Evolutionary conservation across 2,113 vertebrate species (phyloP).

Genomic region (Sorex fumeus): DNA sequence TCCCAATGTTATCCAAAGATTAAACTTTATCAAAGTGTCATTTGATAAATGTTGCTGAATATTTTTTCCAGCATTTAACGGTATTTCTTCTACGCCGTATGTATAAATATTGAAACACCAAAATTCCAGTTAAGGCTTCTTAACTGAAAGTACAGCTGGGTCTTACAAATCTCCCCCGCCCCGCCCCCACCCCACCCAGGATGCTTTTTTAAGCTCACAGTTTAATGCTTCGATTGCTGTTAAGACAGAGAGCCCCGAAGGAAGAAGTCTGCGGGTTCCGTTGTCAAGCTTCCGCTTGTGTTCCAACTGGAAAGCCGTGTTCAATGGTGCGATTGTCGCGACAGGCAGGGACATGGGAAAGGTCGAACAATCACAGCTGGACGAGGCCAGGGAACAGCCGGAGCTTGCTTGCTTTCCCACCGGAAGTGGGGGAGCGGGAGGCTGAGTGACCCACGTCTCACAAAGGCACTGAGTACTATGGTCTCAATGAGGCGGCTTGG

Average conservation of each 20-base stretch:
- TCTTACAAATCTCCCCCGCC: slow-evolving; percentile 56
- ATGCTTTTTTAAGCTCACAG: slow-evolving; percentile 41
- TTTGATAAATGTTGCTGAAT: neutral
- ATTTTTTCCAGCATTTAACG: neutral
- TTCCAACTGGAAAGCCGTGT: slow-evolving; percentile 72
- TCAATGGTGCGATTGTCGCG: slow-evolving; percentile 74
- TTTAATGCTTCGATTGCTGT: slow-evolving; percentile 57
- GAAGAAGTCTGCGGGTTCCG: neutral
- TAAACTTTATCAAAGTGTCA: slow-evolving; percentile 55
- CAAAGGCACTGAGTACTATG: slow-evolving; percentile 72
- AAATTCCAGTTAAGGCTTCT: neutral
- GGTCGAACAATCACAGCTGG: neutral
- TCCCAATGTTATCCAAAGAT: slow-evolving; percentile 34
- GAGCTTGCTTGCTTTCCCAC: neutral
- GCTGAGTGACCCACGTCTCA: slow-evolving; percentile 14
- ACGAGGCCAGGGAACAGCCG: neutral
- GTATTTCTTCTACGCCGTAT: neutral
- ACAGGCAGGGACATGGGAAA: slow-evolving; percentile 31
- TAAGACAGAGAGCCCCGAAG: slow-evolving; percentile 54
- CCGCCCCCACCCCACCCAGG: neutral
- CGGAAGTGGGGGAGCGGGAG: neutral
- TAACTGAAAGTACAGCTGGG: slow-evolving; percentile 40
- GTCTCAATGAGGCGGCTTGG: slow-evolving; percentile 41
- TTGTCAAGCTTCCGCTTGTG: slow-evolving; percentile 43
- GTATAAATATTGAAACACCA: neutral